Percentiles rank a stretch among this genome's conserved stretches.
Evolutionary conservation across 2,888 invertebrate species (phyloP).

Genomic region (Temnothorax unifasciatus): DNA sequence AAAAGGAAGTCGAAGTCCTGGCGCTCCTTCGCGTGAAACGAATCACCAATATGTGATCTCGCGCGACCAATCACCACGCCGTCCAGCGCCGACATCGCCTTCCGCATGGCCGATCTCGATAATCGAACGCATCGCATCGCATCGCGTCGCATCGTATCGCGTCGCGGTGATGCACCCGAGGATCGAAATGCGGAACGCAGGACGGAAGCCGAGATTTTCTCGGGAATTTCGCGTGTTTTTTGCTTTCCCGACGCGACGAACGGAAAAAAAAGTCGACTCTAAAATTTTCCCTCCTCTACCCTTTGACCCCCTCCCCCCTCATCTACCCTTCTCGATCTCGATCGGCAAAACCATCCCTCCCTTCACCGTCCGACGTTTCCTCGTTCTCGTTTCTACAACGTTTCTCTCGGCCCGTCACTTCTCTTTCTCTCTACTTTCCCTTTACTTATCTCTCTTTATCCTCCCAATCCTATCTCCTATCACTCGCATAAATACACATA

Average conservation of each 20-base stretch:
- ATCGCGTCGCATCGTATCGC: slow-evolving; percentile 1
- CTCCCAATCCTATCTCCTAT: background rate
- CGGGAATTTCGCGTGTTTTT: slow-evolving; percentile 37
- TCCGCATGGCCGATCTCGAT: slow-evolving; percentile 39
- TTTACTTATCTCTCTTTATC: background rate
- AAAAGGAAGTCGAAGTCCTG: slow-evolving; percentile 14
- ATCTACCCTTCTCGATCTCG: background rate
- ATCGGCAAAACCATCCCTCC: background rate
- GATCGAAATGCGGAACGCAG: slow-evolving; percentile 36
- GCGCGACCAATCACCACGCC: slow-evolving; percentile 3
- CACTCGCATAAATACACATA: background rate
- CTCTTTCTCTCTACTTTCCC: slow-evolving; percentile 19
- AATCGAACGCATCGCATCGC: slow-evolving; percentile 40
- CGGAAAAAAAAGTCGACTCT: slow-evolving; percentile 10
- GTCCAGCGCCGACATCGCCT: slow-evolving; percentile 12
- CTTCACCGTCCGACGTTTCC: background rate
- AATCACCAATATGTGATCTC: slow-evolving; percentile 36
- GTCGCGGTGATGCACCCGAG: slow-evolving; percentile 6
- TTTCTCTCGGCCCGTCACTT: slow-evolving; percentile 34
- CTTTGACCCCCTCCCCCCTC: background rate
- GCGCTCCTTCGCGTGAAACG: background rate
- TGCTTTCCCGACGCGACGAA: background rate
- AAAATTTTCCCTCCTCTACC: background rate
- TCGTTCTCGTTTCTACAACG: slow-evolving; percentile 7
- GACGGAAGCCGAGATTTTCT: background rate